Evolutionary conservation across 2,113 vertebrate species (phyloP).

Genomic region (Strix aluco): DNA sequence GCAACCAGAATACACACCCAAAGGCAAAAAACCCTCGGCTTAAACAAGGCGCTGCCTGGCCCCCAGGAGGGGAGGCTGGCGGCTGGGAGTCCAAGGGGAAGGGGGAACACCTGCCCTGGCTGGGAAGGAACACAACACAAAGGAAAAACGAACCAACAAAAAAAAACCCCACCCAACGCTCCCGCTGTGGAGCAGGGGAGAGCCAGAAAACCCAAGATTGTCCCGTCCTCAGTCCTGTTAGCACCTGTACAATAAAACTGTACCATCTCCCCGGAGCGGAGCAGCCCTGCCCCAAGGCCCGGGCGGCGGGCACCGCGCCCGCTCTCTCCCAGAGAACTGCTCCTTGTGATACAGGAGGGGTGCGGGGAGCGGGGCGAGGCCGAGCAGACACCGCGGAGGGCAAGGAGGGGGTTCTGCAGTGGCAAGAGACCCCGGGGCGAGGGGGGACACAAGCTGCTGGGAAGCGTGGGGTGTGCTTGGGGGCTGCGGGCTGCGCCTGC

Average conservation of each 20-base stretch:
- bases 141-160: conserved; percentile 38
- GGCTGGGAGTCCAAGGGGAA: conserved; percentile 48
- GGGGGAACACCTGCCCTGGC: conserved; percentile 53
- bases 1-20: conserved; percentile 77
- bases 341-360: neutral
- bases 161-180: conserved; percentile 26
- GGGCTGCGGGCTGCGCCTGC: neutral
- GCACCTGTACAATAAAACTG: conserved; percentile 99
- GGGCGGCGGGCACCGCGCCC: neutral
- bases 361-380: neutral
- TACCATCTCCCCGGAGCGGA: conserved; percentile 74
- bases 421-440: neutral
- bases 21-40: conserved; percentile 71
- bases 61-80: neutral
- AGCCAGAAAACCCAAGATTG: conserved; percentile 68
- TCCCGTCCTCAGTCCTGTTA: conserved; percentile 82
- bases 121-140: conserved; percentile 77
- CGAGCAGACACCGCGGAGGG: neutral
- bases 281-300: neutral
- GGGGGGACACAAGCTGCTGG: neutral
- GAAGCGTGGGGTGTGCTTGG: neutral
- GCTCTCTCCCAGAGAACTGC: neutral
- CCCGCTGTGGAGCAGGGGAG: conserved; percentile 31
- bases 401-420: neutral
- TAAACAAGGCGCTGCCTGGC: conserved; percentile 2